Evolutionary conservation across 1,140 invertebrate species (phyloP).

Genomic region (Drosophila repleta): DNA sequence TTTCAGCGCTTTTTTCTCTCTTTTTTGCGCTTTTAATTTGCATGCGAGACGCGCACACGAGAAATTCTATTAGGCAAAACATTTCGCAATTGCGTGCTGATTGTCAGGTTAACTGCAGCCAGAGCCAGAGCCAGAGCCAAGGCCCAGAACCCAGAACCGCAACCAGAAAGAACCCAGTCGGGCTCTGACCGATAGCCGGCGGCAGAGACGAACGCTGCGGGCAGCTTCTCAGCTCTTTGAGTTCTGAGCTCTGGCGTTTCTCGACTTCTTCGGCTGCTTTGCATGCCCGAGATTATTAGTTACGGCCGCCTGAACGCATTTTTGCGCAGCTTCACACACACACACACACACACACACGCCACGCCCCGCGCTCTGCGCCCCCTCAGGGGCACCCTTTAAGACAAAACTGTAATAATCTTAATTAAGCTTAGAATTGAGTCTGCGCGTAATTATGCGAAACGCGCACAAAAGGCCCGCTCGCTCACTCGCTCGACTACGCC

Average conservation of each 20-base stretch:
- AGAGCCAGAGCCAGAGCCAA: too few relatives aligned
- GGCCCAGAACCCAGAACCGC: too few relatives aligned
- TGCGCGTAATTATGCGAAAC: constrained; percentile 81
- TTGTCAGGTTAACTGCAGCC: constrained; percentile 38
- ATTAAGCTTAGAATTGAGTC: constrained; percentile 75
- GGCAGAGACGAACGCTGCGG: not conserved
- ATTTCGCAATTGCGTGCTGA: constrained; percentile 80
- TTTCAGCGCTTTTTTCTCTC: constrained; percentile 41
- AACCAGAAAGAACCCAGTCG: too few relatives aligned
- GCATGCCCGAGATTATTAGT: constrained; percentile 75
- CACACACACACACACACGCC: constrained; percentile 1
- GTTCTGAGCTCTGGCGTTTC: too few relatives aligned
- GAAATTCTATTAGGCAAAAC: constrained; percentile 78
- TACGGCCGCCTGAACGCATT: constrained; percentile 80
- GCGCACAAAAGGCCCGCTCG: constrained; percentile 32
- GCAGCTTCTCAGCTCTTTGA: too few relatives aligned
- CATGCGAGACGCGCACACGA: constrained; percentile 73
- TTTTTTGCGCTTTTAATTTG: constrained; percentile 56
- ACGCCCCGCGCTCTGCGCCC: too few relatives aligned
- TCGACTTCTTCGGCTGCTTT: constrained; percentile 40
- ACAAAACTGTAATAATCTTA: constrained; percentile 68
- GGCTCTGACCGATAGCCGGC: constrained; percentile 2
- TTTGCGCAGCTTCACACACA: constrained; percentile 44
- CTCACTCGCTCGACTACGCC: constrained; percentile 34
- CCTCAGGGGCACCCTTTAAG: too few relatives aligned